phyloP scores from a whole-genome alignment of 1,140 invertebrate genomes.

The Rhyzopertha dominica region DNA sequence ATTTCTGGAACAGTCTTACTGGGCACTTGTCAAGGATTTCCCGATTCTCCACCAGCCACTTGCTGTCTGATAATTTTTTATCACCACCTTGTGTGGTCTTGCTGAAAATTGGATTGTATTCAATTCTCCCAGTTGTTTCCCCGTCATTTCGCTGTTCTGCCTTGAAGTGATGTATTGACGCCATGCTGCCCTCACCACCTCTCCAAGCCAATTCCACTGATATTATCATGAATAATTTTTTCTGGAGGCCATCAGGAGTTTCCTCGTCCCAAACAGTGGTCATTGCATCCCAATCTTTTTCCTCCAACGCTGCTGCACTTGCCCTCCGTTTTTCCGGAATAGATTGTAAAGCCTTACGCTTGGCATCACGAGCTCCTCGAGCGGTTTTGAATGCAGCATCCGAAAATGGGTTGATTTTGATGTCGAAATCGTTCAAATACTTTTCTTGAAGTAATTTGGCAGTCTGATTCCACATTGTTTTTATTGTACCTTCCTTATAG shows the following conservation, averaged over 20 bases:
- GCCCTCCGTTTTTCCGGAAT: constrained; percentile 7
- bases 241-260: constrained; percentile 5
- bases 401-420: too few species aligned
- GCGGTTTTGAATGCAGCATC: too few species aligned
- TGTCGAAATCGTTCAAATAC: too few species aligned
- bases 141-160: constrained; percentile 3
- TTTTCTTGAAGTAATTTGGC: too few species aligned
- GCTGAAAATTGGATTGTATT: constrained; percentile 18
- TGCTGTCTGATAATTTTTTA: constrained; percentile 14
- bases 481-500: too few species aligned
- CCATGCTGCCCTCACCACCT: constrained; percentile 6
- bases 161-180: constrained; percentile 3
- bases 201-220: constrained; percentile 10
- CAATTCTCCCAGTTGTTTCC: constrained; percentile 10
- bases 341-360: too few species aligned
- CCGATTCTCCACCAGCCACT: constrained; percentile 11
- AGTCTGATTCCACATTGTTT: too few species aligned
- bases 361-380: too few species aligned
- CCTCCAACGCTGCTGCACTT: constrained; percentile 4
- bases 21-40: background rate
- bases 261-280: constrained; percentile 4
- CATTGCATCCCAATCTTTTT: constrained; percentile 2
- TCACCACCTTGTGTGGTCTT: constrained; percentile 18
- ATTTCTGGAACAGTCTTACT: too few species aligned
- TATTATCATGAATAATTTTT: constrained; percentile 1